Evolutionary conservation across 1,140 invertebrate genomes (phyloP).

Genomic region (Drosophila kepulauana): DNA sequence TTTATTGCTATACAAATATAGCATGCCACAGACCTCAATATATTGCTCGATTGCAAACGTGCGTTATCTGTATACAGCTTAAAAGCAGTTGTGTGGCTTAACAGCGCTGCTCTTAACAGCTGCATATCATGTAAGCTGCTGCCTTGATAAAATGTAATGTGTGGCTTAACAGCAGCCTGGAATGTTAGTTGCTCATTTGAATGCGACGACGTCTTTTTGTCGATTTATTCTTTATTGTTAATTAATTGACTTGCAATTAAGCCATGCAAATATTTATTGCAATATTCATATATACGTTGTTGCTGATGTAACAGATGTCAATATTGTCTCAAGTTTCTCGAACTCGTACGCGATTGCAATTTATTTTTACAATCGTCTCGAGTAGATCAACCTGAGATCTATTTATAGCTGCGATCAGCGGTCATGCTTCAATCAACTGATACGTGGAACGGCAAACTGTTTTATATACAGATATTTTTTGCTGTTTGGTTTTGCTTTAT

Average conservation of each 20-base stretch:
- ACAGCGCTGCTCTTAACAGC: too few relatives aligned
- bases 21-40: slow-evolving; percentile 28
- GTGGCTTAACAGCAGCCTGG: too few relatives aligned
- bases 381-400: slow-evolving; percentile 16
- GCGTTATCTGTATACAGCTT: too few relatives aligned
- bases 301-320: slow-evolving; percentile 27
- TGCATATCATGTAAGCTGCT: too few relatives aligned
- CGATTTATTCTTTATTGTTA: slow-evolving; percentile 8
- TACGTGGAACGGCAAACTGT: slow-evolving; percentile 16
- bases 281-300: slow-evolving; percentile 13
- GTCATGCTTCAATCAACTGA: slow-evolving; percentile 20
- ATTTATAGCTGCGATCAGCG: slow-evolving; percentile 45
- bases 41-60: too few relatives aligned
- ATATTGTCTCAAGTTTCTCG: slow-evolving; percentile 29
- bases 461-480: slow-evolving; percentile 20
- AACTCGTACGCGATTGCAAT: slow-evolving; percentile 21
- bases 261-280: slow-evolving; percentile 3
- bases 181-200: not conserved
- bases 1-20: slow-evolving; percentile 11
- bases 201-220: not conserved
- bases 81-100: too few relatives aligned
- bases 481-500: not conserved
- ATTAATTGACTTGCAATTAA: not conserved
- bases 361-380: slow-evolving; percentile 33
- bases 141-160: too few relatives aligned